Conservation (phyloP, 1,140 invertebrate genomes). For the Drosophila obscura region DNA sequence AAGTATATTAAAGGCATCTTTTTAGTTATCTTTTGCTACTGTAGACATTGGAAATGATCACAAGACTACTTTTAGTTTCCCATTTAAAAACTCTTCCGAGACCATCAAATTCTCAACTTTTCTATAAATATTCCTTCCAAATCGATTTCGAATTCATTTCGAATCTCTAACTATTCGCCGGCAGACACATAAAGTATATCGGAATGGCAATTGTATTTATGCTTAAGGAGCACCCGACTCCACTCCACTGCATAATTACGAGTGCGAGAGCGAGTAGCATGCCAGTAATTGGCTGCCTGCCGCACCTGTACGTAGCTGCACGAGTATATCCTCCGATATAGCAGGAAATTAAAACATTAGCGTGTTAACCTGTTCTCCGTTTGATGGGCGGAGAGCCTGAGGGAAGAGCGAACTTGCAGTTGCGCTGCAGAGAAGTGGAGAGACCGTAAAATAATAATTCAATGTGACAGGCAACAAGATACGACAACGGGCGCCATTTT, state of each 20-base stretch:
- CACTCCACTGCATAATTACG: constrained; percentile 12
- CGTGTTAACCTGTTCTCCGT: constrained; percentile 60
- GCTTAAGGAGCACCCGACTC: constrained; percentile 34
- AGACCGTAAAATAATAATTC: constrained; percentile 79
- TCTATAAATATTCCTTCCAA: too few relatives aligned
- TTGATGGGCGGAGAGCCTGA: constrained; percentile 14
- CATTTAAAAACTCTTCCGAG: too few relatives aligned
- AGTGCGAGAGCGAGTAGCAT: neutral
- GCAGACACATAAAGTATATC: constrained; percentile 31
- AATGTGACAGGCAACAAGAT: constrained; percentile 78
- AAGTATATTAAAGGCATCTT: too few relatives aligned
- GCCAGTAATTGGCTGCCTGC: constrained; percentile 43
- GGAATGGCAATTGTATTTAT: constrained; percentile 52
- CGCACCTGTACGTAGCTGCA: constrained; percentile 20
- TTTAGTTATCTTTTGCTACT: too few relatives aligned
- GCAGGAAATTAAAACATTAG: constrained; percentile 70
- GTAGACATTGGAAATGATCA: too few relatives aligned
- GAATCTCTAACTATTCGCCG: neutral
- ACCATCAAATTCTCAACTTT: too few relatives aligned
- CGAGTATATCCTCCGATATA: constrained; percentile 34
- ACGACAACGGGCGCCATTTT: constrained; percentile 73
- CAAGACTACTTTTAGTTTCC: too few relatives aligned
- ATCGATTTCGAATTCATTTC: constrained; percentile 18
- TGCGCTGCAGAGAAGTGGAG: constrained; percentile 20
- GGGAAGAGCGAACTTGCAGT: constrained; percentile 31